phyloP scores from a whole-genome alignment of 2,113 vertebrate genomes.

The Lampris megalopsis region DNA sequence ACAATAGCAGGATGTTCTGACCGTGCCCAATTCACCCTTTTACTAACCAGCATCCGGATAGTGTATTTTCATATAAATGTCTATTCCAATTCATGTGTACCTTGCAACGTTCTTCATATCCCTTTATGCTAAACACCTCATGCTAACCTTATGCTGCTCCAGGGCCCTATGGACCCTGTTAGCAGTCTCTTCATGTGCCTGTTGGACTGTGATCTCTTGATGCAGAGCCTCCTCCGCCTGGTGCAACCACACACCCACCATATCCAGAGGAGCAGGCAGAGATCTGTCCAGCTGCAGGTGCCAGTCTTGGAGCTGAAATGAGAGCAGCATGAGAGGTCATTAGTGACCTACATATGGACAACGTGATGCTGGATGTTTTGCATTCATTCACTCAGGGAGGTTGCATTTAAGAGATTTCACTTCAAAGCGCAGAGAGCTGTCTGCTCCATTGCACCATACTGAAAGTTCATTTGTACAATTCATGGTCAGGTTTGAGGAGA shows the following conservation, averaged over 20 bases:
- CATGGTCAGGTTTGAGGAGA: no score
- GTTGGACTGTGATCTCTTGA: constrained; percentile 89
- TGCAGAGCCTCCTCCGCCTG: constrained; percentile 89
- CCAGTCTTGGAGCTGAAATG: constrained; percentile 91
- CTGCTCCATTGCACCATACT: background rate
- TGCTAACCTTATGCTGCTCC: constrained; percentile 91
- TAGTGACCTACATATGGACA: no score
- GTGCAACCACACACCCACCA: constrained; percentile 93
- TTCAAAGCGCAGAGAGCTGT: no score
- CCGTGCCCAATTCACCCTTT: no score
- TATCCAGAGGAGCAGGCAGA: constrained; percentile 90
- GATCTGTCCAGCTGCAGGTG: constrained; percentile 92
- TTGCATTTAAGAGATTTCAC: background rate
- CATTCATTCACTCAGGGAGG: background rate
- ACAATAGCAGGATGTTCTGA: no score
- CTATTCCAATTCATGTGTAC: background rate
- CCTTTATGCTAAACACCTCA: background rate
- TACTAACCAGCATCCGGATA: background rate
- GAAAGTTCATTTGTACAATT: background rate
- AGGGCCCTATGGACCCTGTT: constrained; percentile 88
- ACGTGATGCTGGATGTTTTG: background rate
- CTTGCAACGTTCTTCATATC: constrained; percentile 1
- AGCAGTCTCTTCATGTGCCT: constrained; percentile 91
- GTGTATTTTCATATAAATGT: background rate
- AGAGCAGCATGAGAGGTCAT: constrained; percentile 38